phyloP scores from a whole-genome alignment of 2,113 vertebrate species.

The Spermophilus dauricus region DNA sequence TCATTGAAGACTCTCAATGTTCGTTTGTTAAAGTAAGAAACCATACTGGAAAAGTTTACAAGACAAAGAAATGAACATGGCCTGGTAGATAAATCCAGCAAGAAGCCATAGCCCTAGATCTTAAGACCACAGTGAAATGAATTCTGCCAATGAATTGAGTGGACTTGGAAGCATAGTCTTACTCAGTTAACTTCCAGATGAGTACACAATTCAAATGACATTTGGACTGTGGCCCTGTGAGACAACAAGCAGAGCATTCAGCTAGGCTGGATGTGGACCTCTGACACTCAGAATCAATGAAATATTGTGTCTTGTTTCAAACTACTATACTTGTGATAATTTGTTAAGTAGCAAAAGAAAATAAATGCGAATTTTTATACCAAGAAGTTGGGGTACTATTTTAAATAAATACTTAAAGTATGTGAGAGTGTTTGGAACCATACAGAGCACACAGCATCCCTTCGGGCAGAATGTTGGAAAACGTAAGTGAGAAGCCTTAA shows the following conservation, averaged over 20 bases:
- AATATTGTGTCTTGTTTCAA: neutral
- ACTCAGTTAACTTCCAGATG: neutral
- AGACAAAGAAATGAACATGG: neutral
- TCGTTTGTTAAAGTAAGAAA: neutral
- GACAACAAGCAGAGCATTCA: neutral
- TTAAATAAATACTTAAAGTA: neutral
- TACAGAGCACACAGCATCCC: rapidly evolving
- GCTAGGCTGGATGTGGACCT: neutral
- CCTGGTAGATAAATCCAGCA: neutral
- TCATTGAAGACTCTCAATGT: neutral
- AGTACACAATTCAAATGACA: neutral
- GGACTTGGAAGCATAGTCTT: neutral
- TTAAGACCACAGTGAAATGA: neutral
- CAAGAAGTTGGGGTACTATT: neutral
- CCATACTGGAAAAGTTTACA: neutral
- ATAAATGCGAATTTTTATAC: neutral
- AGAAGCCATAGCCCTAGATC: neutral
- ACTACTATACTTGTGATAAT: neutral
- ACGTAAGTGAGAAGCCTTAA: neutral
- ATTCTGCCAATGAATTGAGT: neutral
- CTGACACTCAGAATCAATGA: neutral
- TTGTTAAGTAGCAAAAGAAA: neutral
- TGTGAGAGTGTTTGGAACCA: neutral
- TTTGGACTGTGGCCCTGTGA: neutral
- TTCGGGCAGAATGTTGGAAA: neutral